Base-by-base conservation (phyloP, 2,797 vertebrate genomes). In the Bufotes viridis region DNA sequence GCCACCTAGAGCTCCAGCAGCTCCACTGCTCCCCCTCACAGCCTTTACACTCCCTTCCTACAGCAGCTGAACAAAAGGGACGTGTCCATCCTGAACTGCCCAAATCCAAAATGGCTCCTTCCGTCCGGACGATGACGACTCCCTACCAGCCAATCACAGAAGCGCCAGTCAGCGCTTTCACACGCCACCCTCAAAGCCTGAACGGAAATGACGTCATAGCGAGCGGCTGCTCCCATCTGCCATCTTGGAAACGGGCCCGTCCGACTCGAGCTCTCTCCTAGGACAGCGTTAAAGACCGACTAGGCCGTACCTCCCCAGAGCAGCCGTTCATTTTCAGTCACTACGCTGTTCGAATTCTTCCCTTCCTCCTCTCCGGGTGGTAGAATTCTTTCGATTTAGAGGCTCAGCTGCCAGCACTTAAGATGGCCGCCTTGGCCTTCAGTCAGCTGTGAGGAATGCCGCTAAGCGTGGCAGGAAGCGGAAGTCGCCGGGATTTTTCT, bases 401-500 rank as follows among this genome's bases (percentile, higher is more conserved):
- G 0, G 4, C 57, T 1, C 13, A 1, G 0, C 14, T 67, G 67
- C 85, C 88, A 79, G 14, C 10, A n/a, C 7, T 7, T 4, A 89
- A 89, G 20, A 89, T 87, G 88, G 88, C 88, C 72, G 80, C 29
- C 51, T 0, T 17, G 2, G 4, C 22, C 14, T 13, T 7, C 20
- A 0, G 14, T 20, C 61, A 17, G 1, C 13, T 34, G 67, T 20
- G 53, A 65, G 82, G 82, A 61, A 88, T 53, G 82, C 51, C 22
- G 11, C 26, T 89, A 78, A 90, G 94, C 95, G 95, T 95, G 95
- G 95, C 95, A 95, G 95, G 95, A 95, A 95, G 92, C 94, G 94
- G 95, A 95, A 95, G 90, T 58, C 14, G 65, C 90, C 82, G 79
- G 89, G 60, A 75, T 29, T 22, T 29, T 22, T 12, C 24, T 55